Evolutionary conservation across 2,113 vertebrate genomes (phyloP).

Genomic region (Salvelinus alpinus): DNA sequence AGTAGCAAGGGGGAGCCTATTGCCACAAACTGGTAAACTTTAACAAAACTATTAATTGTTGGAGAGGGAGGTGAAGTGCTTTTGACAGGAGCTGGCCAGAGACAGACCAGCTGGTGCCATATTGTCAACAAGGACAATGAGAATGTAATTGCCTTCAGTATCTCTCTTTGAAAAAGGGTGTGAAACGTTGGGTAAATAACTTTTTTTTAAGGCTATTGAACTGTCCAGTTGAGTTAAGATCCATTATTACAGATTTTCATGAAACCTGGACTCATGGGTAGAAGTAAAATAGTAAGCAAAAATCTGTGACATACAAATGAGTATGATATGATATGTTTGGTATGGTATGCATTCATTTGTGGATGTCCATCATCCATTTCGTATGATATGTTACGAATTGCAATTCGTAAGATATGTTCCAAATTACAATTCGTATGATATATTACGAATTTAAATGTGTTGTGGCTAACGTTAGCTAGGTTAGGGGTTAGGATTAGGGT

Average conservation of each 20-base stretch:
- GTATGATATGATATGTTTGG: no score
- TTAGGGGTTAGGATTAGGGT: no score
- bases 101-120: constrained; percentile 64
- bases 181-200: constrained; percentile 14
- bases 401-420: no score
- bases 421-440: no score
- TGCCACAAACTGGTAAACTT: constrained; percentile 73
- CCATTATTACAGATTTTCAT: background rate
- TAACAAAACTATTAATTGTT: constrained; percentile 68
- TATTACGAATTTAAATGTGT: no score
- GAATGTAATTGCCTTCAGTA: constrained; percentile 53
- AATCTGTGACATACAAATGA: no score
- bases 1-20: constrained; percentile 56
- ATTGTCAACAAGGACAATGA: constrained; percentile 51
- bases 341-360: no score
- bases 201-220: constrained; percentile 2
- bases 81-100: constrained; percentile 43
- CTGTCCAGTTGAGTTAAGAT: constrained; percentile 20
- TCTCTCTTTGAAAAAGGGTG: constrained; percentile 26
- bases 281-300: no score
- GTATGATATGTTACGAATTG: no score
- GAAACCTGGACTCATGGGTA: no score
- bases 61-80: constrained; percentile 45
- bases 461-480: no score
- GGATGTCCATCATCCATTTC: no score